These are phyloP conservation scores for Chironomus tentans DNA, from an alignment of 2,888 invertebrate genomes.

Conservation along the genomic window DNA sequence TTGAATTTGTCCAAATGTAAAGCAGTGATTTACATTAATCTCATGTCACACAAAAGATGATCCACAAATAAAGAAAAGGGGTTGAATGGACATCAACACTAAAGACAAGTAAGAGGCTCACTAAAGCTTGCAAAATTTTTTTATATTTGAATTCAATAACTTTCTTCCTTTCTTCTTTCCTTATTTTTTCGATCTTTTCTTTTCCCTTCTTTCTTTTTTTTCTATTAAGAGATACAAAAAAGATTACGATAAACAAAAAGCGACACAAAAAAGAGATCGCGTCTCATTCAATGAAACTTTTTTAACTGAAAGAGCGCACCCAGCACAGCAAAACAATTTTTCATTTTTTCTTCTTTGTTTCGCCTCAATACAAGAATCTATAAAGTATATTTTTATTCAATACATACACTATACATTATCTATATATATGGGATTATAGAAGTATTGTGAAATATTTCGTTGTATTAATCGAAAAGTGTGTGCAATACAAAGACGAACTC, in stretches of 20 bases:
- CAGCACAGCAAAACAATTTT: constrained; percentile 21
- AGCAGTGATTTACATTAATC: background rate
- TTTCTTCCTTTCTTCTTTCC: background rate
- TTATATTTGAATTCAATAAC: background rate
- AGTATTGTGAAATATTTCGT: background rate
- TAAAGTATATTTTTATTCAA: no score
- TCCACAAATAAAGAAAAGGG: constrained; percentile 1
- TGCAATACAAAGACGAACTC: background rate
- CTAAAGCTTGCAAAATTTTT: background rate
- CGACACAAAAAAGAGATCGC: constrained; percentile 26
- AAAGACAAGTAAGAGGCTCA: background rate
- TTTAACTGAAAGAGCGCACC: constrained; percentile 24
- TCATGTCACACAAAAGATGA: constrained; percentile 7
- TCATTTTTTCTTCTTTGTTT: constrained; percentile 10
- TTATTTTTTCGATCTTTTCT: background rate
- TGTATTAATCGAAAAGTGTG: background rate
- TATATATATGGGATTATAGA: background rate
- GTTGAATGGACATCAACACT: background rate
- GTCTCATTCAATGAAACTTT: constrained; percentile 27
- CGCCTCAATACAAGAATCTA: constrained; percentile 1
- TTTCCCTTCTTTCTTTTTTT: background rate
- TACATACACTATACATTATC: background rate
- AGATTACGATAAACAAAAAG: constrained; percentile 10
- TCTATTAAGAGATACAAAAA: background rate
- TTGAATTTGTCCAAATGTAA: background rate